phyloP scores from a whole-genome alignment of 2,888 invertebrate species.

The Nemotelus nigrinus region DNA sequence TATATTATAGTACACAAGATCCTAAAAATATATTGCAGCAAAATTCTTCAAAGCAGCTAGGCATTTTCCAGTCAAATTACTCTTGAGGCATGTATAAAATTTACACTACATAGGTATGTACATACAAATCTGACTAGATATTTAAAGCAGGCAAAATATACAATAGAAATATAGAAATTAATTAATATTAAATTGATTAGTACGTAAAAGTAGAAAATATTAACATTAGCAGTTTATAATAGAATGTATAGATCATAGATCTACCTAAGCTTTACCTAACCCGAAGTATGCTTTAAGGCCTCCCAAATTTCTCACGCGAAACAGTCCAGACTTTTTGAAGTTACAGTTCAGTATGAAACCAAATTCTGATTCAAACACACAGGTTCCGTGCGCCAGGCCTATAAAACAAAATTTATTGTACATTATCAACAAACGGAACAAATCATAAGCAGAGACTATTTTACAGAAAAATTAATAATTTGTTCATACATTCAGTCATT shows the following conservation, averaged over 20 bases:
- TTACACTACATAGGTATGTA: no score
- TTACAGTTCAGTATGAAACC: constrained; percentile 91
- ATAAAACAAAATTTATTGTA: constrained; percentile 62
- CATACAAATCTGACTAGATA: no score
- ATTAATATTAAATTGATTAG: not conserved
- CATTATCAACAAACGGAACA: constrained; percentile 32
- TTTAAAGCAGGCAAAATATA: no score
- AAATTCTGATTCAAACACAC: constrained; percentile 89
- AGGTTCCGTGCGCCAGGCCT: constrained; percentile 78
- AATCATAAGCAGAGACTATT: constrained; percentile 15
- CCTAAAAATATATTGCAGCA: no score
- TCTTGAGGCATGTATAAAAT: no score
- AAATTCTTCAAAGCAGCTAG: no score
- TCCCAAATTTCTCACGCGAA: constrained; percentile 90
- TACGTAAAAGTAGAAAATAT: constrained; percentile 1
- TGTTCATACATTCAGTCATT: no score
- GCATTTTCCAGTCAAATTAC: no score
- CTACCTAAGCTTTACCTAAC: constrained; percentile 74
- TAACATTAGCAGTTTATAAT: not conserved
- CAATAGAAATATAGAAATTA: constrained; percentile 11
- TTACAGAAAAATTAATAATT: not conserved
- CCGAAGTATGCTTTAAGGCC: constrained; percentile 90
- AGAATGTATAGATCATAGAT: constrained; percentile 42
- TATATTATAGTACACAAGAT: no score
- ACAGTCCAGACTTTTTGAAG: constrained; percentile 90